Conservation (phyloP, 2,888 invertebrate genomes). For the Melanophora roralis region DNA sequence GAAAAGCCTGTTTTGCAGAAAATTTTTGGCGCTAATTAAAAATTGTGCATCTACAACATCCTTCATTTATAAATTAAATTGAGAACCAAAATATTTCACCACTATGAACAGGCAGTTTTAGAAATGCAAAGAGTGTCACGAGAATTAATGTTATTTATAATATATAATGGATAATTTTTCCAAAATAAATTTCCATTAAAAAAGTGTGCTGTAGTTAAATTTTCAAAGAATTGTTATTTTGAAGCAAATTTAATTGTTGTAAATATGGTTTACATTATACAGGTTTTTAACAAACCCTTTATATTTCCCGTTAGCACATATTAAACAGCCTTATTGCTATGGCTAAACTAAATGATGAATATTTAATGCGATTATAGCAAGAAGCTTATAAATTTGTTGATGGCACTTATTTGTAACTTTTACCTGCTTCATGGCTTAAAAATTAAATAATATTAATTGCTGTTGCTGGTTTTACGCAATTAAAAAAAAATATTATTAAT, state of each 20-base stretch:
- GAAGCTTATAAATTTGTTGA: not conserved
- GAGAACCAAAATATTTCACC: too few species aligned
- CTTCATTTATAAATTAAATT: slow-evolving; percentile 2
- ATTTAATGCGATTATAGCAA: slow-evolving; percentile 7
- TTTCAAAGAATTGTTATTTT: too few species aligned
- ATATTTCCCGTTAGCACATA: not conserved
- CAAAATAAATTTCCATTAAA: too few species aligned
- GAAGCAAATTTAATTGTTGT: too few species aligned
- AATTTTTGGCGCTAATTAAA: not conserved
- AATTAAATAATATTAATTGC: too few species aligned
- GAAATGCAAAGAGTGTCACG: not conserved
- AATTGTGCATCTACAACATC: not conserved
- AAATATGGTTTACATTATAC: too few species aligned
- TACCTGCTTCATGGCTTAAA: too few species aligned
- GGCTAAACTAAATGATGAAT: not conserved
- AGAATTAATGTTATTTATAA: not conserved
- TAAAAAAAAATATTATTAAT: too few species aligned
- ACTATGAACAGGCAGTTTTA: too few species aligned
- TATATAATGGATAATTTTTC: too few species aligned
- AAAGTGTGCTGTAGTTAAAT: too few species aligned
- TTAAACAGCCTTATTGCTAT: not conserved
- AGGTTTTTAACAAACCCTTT: not conserved
- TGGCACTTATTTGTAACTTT: not conserved
- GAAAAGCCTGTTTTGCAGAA: not conserved
- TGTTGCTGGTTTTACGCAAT: too few species aligned